Conservation (phyloP, 2,797 vertebrate genomes). For the Molossus molossus region DNA sequence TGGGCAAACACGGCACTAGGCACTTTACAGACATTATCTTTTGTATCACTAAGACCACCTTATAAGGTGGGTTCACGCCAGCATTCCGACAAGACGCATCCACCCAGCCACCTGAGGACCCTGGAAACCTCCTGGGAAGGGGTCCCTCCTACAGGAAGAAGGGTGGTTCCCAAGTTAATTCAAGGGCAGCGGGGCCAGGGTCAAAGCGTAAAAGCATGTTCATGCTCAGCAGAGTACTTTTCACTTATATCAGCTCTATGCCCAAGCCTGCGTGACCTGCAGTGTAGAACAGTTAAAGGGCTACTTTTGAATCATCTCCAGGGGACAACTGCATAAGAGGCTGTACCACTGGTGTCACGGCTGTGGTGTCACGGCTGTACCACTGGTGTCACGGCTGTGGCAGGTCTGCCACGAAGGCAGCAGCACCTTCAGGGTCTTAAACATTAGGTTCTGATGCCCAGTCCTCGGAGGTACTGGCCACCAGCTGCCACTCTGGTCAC, state of each 20-base stretch:
- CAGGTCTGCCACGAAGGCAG: background rate
- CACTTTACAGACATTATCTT: background rate
- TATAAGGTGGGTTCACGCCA: background rate
- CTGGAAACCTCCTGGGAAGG: background rate
- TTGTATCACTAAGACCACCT: background rate
- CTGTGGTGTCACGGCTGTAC: background rate
- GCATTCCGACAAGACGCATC: background rate
- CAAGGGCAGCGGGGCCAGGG: no score
- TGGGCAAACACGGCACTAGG: background rate
- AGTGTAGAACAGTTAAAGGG: background rate
- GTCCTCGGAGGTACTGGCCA: background rate
- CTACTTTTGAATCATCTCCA: background rate
- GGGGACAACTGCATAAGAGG: background rate
- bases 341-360: background rate
- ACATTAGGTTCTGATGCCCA: background rate
- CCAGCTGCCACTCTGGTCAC: background rate
- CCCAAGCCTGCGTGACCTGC: rapidly evolving
- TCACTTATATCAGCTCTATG: rapidly evolving
- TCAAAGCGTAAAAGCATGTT: background rate
- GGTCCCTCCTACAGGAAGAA: background rate
- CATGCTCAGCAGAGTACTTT: background rate
- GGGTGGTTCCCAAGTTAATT: background rate
- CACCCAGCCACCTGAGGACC: background rate
- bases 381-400: background rate
- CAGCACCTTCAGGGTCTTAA: background rate